A percentile compares a stretch with the other conserved stretches of the same genome.
These are phyloP conservation scores for Lasioglossum baleicum DNA, from an alignment of 1,140 invertebrate genomes.

Conservation along the genomic window DNA sequence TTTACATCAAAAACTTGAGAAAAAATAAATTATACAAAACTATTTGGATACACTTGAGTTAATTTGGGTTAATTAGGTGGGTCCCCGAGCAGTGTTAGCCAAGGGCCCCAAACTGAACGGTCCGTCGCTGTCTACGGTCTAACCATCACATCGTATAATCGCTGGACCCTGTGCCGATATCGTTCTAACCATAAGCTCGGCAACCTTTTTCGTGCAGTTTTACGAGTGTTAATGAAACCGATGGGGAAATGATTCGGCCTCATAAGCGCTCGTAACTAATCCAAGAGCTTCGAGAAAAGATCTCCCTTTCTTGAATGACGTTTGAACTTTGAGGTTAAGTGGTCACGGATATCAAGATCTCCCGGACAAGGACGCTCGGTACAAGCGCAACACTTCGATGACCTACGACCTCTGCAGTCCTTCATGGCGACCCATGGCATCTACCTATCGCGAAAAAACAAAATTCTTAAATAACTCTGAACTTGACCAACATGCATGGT, in stretches of 20 bases:
- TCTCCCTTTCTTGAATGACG: constrained; percentile 46
- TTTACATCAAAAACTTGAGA: too few species aligned
- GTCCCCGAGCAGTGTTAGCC: too few species aligned
- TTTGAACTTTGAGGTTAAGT: constrained; percentile 47
- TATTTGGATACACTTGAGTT: too few species aligned
- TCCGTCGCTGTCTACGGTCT: too few species aligned
- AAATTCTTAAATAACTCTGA: constrained; percentile 51
- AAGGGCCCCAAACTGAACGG: too few species aligned
- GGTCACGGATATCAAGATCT: constrained; percentile 57
- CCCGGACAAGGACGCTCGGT: constrained; percentile 50
- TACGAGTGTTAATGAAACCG: not conserved
- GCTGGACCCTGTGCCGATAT: not conserved
- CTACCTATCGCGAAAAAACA: constrained; percentile 29
- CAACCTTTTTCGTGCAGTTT: not conserved
- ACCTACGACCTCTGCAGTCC: constrained; percentile 43
- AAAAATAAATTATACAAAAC: too few species aligned
- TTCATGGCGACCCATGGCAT: constrained; percentile 18
- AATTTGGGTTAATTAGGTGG: too few species aligned
- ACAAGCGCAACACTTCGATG: constrained; percentile 32
- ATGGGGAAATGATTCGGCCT: not conserved
- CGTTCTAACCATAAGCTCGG: not conserved
- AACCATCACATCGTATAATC: not conserved
- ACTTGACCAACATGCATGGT: not conserved
- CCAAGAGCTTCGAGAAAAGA: not conserved
- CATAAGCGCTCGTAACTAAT: not conserved